These are phyloP conservation scores for Maniola hyperantus DNA, from an alignment of 2,888 invertebrate genomes.

Conservation along the genomic window DNA sequence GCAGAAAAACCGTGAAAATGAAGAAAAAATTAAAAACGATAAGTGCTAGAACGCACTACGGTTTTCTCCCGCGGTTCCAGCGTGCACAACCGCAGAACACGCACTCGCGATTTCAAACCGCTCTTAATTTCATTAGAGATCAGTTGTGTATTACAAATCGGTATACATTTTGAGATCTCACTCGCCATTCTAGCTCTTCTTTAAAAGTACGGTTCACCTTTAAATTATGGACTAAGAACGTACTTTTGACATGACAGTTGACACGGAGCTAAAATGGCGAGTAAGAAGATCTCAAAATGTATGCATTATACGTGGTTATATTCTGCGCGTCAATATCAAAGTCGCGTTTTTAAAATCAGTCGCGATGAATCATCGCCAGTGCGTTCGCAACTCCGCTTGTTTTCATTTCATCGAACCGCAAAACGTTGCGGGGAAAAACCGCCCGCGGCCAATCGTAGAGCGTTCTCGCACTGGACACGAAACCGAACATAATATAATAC, in stretches of 20 bases:
- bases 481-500: conserved; percentile 70
- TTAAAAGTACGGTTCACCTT: too few species aligned
- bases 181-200: too few species aligned
- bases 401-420: not conserved
- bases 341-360: not conserved
- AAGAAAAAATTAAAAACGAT: conserved; percentile 55
- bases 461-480: conserved; percentile 48
- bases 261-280: too few species aligned
- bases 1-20: conserved; percentile 70
- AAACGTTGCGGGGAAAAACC: not conserved
- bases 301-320: not conserved
- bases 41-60: conserved; percentile 5
- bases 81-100: not conserved
- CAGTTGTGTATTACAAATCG: not conserved
- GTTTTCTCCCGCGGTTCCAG: not conserved
- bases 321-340: not conserved
- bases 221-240: too few species aligned
- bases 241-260: too few species aligned
- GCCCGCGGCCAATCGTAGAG: not conserved
- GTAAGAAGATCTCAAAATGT: too few species aligned
- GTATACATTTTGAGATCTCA: too few species aligned
- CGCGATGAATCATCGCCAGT: not conserved
- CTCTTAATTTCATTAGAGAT: not conserved
- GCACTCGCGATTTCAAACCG: not conserved
- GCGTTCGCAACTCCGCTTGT: not conserved